Evolutionary conservation across 2,113 vertebrate genomes (phyloP).

Genomic region (Stigmatopora nigra): DNA sequence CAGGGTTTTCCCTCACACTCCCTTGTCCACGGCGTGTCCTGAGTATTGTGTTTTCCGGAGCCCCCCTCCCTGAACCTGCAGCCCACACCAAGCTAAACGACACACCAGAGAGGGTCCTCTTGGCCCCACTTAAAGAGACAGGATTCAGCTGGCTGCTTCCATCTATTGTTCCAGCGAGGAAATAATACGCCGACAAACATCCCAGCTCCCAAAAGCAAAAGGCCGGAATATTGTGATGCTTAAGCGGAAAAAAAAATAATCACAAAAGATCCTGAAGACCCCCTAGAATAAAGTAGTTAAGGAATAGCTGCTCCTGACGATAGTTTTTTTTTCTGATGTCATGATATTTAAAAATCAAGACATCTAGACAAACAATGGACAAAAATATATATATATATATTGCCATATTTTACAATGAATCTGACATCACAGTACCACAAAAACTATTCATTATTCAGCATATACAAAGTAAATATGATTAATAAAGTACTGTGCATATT

Average conservation of each 20-base stretch:
- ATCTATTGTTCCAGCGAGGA: constrained; percentile 48
- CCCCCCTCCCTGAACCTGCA: background rate
- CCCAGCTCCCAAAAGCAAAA: background rate
- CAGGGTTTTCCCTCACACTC: constrained; percentile 61
- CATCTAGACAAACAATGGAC: background rate
- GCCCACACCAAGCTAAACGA: constrained; percentile 40
- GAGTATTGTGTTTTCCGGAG: constrained; percentile 56
- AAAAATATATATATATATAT: background rate
- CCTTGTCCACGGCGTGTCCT: constrained; percentile 53
- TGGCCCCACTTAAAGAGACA: constrained; percentile 24
- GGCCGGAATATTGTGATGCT: constrained; percentile 1
- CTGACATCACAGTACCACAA: background rate
- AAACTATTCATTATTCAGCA: no score
- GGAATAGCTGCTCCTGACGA: no score
- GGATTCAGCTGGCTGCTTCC: constrained; percentile 52
- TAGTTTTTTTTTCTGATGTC: no score
- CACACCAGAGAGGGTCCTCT: constrained; percentile 37
- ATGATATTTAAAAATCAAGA: background rate
- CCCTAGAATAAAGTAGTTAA: no score
- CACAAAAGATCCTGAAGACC: background rate
- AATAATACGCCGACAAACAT: constrained; percentile 2
- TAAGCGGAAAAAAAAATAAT: background rate
- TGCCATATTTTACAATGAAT: background rate
- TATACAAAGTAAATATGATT: no score
- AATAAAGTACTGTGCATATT: no score